Percentiles rank a stretch among this genome's conserved stretches.
Evolutionary conservation across 2,888 invertebrate genomes (phyloP).

Genomic region (Drosophila meridiana): DNA sequence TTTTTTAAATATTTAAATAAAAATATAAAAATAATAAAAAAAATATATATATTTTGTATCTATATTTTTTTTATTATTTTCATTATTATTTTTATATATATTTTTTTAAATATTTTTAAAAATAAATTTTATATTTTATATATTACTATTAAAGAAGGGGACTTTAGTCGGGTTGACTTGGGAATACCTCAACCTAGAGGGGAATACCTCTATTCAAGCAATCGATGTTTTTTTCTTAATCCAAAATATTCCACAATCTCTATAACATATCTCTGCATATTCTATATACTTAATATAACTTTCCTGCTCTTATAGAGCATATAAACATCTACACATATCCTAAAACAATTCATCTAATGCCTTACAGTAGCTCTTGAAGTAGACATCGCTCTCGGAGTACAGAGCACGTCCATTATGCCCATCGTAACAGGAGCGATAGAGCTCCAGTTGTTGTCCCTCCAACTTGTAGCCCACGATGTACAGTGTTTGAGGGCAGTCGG

Average conservation of each 20-base stretch:
- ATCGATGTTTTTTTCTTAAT: too few relatives aligned
- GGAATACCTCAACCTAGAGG: too few relatives aligned
- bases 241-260: neutral
- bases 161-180: too few relatives aligned
- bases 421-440: conserved; percentile 61
- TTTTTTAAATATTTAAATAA: too few relatives aligned
- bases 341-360: neutral
- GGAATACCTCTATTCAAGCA: too few relatives aligned
- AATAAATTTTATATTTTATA: too few relatives aligned
- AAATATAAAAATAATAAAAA: too few relatives aligned
- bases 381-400: conserved; percentile 60
- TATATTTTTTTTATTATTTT: too few relatives aligned
- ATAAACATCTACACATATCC: neutral
- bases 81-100: too few relatives aligned
- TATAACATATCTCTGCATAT: neutral
- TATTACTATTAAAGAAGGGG: too few relatives aligned
- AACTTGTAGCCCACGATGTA: conserved; percentile 57
- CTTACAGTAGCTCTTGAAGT: conserved; percentile 63
- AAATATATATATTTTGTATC: too few relatives aligned
- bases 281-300: neutral
- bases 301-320: neutral
- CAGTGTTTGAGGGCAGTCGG: conserved; percentile 33
- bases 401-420: conserved; percentile 23
- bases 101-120: too few relatives aligned
- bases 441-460: conserved; percentile 38